Percentiles rank a stretch among this genome's conserved stretches.
These are phyloP conservation scores for Cephus pygmeus DNA, from an alignment of 2,888 invertebrate genomes.

Conservation along the genomic window DNA sequence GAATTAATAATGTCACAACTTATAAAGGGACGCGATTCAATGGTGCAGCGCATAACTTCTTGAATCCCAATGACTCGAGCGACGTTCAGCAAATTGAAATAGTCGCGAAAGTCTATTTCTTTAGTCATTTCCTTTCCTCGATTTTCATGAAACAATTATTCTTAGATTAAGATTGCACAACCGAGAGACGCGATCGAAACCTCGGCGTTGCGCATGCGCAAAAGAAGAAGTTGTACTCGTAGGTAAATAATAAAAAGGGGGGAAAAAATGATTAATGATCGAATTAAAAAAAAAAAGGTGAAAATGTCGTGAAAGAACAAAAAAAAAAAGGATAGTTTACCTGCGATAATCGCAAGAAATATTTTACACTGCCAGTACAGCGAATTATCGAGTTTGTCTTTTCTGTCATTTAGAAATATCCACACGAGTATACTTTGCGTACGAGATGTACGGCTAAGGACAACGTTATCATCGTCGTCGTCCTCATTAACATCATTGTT, in stretches of 20 bases:
- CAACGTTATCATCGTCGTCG: not conserved
- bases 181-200: not conserved
- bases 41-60: not conserved
- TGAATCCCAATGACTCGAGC: not conserved
- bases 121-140: not conserved
- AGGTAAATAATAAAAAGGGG: not conserved
- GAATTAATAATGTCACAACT: not conserved
- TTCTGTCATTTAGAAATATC: not conserved
- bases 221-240: not conserved
- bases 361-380: not conserved
- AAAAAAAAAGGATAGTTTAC: not conserved
- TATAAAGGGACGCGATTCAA: not conserved
- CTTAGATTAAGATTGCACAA: not conserved
- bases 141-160: not conserved
- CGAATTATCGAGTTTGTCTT: not conserved
- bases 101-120: not conserved
- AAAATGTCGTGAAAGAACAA: not conserved
- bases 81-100: not conserved
- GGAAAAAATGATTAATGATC: not conserved
- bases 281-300: not conserved
- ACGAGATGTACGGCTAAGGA: not conserved
- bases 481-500: not conserved
- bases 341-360: not conserved
- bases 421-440: not conserved
- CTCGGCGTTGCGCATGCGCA: not conserved